phyloP scores from a whole-genome alignment of 35 echinoderm and acorn worm species.

The Patiria miniata region DNA sequence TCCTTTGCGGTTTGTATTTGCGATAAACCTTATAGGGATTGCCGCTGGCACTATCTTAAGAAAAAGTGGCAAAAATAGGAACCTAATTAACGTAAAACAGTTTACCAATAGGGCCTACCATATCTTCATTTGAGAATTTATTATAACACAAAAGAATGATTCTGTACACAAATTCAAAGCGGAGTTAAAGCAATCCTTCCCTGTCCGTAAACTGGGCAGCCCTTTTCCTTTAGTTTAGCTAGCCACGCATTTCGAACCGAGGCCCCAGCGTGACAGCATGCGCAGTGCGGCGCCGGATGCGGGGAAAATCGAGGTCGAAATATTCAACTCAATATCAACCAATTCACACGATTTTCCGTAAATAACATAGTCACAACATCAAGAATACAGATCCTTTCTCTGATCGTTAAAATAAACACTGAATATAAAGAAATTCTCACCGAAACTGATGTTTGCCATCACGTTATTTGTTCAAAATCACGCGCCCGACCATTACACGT shows the following conservation, averaged over 20 bases:
- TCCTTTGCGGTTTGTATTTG: too few relatives aligned
- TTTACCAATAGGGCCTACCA: too few relatives aligned
- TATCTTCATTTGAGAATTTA: too few relatives aligned
- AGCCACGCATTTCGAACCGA: too few relatives aligned
- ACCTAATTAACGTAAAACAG: too few relatives aligned
- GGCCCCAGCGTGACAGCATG: too few relatives aligned
- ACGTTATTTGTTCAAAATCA: slow-evolving; percentile 99
- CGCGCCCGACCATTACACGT: slow-evolving; percentile 88
- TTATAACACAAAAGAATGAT: too few relatives aligned
- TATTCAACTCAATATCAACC: background rate
- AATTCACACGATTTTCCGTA: background rate
- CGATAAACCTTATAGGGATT: too few relatives aligned
- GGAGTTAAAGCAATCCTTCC: background rate
- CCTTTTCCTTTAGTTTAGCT: too few relatives aligned
- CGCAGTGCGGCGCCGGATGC: background rate
- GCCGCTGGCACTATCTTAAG: too few relatives aligned
- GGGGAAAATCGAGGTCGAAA: background rate
- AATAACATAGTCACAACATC: background rate
- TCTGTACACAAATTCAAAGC: too few relatives aligned
- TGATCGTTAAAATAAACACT: background rate
- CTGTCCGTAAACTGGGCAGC: background rate
- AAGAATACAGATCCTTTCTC: background rate
- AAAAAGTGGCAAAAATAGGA: too few relatives aligned
- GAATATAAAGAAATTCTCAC: slow-evolving; percentile 62
- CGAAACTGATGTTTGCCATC: slow-evolving; percentile 44